Evolutionary conservation across 2,797 vertebrate genomes (phyloP), one percentile per base, ranked within the genome.

Genomic region (Phaenicophaeus curvirostris): DNA sequence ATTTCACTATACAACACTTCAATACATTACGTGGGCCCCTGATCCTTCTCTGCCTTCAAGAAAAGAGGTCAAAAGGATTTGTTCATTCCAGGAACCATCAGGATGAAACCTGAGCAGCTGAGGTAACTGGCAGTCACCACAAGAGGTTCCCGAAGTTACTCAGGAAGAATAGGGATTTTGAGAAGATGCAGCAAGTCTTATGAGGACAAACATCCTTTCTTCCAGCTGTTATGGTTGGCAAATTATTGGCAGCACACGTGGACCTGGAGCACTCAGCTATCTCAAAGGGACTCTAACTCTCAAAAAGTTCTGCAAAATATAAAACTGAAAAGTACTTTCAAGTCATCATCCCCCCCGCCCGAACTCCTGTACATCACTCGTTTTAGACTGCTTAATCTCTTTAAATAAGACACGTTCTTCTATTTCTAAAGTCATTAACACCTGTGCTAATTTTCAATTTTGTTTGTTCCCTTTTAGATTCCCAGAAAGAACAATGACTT

Each of bases 401-500:
- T 27, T 21, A 72, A 82, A 79, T 79, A 59, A 44, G 78, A 63
- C 6, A 46, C 3, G 5, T 3, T 35, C 30, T 81, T 48, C 24
- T 21, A 5, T 23, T 44, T 69, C 69, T 55, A 1, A 46, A 82
- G 51, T 54, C 42, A 72, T 67, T 71, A 88, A 51, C 74, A 90
- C 65, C 73, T 88, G 68, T 73, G 59, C 30, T 93, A 78, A 68
- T 73, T 95, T 92, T 87, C 59, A 90, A 39, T 94, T 93, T 30
- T 13, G 13, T 85, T 93, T 39, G 50, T 72, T 85, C 62, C 83
- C 72, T 96, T 95, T 91, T 68, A 66, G 87, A 87, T 68, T 96
- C 57, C 65, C 79, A 91, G 75, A 67, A 95, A 91, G 72, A 95
- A 86, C 51, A 88, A 93, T 88, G 65, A 81, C 95, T 91, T 89